Evolutionary conservation across 2,888 invertebrate species (phyloP).

Genomic region (Laspeyria flexula): DNA sequence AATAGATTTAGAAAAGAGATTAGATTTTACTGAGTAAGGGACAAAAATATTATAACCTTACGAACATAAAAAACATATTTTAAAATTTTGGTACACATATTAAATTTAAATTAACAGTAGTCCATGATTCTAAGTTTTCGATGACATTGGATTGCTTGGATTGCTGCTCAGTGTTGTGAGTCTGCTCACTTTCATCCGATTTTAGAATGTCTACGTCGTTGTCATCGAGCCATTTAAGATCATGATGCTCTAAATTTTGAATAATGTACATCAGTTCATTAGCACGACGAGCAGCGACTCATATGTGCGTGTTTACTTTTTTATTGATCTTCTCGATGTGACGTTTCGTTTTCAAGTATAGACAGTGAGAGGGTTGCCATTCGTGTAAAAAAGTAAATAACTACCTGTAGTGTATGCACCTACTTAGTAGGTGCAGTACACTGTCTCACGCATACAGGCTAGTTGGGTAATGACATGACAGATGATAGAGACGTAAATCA

Average conservation of each 20-base stretch:
- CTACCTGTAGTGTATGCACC: too few relatives aligned
- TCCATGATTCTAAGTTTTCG: slow-evolving; percentile 17
- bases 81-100: not conserved
- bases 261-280: slow-evolving; percentile 21
- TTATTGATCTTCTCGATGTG: slow-evolving; percentile 46
- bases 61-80: not conserved
- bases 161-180: slow-evolving; percentile 42
- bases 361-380: not conserved
- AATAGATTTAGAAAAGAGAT: too few relatives aligned
- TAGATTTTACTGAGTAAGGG: too few relatives aligned
- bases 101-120: not conserved
- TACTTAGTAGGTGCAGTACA: too few relatives aligned
- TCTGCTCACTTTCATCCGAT: slow-evolving; percentile 24
- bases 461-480: too few relatives aligned
- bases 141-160: slow-evolving; percentile 63
- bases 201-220: slow-evolving; percentile 42
- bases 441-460: too few relatives aligned
- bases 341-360: slow-evolving; percentile 46
- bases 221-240: slow-evolving; percentile 46
- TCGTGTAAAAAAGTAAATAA: not conserved
- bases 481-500: too few relatives aligned
- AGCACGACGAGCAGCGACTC: slow-evolving; percentile 7
- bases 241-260: slow-evolving; percentile 41
- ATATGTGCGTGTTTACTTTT: slow-evolving; percentile 14
- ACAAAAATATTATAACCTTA: too few relatives aligned